These are phyloP conservation scores for Typhlichthys subterraneus DNA, from an alignment of 2,797 vertebrate species.

Conservation along the genomic window DNA sequence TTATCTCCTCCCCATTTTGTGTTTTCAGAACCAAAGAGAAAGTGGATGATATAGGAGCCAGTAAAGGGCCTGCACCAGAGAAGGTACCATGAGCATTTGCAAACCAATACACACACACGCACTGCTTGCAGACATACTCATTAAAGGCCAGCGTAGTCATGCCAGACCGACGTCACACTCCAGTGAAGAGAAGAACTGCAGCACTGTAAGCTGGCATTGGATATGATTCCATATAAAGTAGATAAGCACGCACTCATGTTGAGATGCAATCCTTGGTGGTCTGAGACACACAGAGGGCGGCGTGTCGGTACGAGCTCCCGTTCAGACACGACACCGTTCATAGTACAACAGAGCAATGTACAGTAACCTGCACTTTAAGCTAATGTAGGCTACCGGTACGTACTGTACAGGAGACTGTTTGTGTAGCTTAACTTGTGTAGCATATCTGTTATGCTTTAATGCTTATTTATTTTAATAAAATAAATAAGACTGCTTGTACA, in stretches of 20 bases:
- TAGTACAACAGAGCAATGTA: too few species aligned
- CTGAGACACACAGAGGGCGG: too few species aligned
- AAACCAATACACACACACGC: constrained; percentile 7
- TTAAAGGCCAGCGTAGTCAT: constrained; percentile 20
- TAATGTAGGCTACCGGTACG: too few species aligned
- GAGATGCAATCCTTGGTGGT: too few species aligned
- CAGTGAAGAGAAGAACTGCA: constrained; percentile 31
- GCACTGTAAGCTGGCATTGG: constrained; percentile 35
- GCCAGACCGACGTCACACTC: constrained; percentile 20
- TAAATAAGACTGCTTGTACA: too few species aligned
- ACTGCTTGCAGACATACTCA: neutral
- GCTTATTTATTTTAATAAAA: too few species aligned
- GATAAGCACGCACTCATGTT: constrained; percentile 50
- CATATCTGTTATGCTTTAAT: too few species aligned
- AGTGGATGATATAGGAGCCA: constrained; percentile 69
- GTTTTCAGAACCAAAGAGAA: constrained; percentile 62
- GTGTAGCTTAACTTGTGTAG: too few species aligned
- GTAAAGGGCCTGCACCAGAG: constrained; percentile 60
- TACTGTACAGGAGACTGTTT: too few species aligned
- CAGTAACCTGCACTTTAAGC: too few species aligned
- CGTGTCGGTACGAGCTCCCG: too few species aligned
- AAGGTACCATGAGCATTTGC: constrained; percentile 61
- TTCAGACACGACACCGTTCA: too few species aligned
- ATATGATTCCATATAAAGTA: constrained; percentile 18
- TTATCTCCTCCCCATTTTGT: neutral